Conservation (phyloP, 2,888 invertebrate genomes). For the Drosophila monieri region DNA sequence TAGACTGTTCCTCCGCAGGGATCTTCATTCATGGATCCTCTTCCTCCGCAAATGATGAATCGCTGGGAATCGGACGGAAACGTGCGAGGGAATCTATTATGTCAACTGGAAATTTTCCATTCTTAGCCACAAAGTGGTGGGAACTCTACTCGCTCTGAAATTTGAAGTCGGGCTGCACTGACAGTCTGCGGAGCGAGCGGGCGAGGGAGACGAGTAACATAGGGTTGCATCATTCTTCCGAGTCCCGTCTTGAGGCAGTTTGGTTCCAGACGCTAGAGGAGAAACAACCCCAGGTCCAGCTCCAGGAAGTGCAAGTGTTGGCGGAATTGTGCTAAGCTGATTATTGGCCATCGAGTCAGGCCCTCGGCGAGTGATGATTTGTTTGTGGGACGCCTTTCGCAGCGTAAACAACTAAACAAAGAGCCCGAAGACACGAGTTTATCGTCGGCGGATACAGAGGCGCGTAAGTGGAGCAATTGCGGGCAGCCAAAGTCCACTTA, state of each 20-base stretch:
- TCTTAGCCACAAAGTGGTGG: conserved; percentile 23
- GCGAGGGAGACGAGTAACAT: not conserved
- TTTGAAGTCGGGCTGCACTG: conserved; percentile 18
- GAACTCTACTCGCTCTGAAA: conserved; percentile 14
- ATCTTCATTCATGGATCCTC: not conserved
- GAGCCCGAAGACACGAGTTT: conserved; percentile 8
- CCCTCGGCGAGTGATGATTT: conserved; percentile 6
- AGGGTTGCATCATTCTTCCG: not conserved
- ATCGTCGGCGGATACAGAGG: conserved; percentile 18
- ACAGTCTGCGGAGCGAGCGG: conserved; percentile 2
- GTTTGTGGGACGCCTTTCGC: conserved; percentile 11
- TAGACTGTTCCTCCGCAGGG: not conserved
- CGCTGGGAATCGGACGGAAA: no score
- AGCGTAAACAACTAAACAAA: conserved; percentile 14
- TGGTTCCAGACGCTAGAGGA: conserved; percentile 2
- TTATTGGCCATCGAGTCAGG: conserved; percentile 9
- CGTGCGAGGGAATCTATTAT: conserved; percentile 24
- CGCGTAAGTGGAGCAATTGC: conserved; percentile 41
- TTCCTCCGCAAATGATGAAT: not conserved
- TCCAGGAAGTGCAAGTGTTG: conserved; percentile 22
- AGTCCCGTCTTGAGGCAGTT: conserved; percentile 9
- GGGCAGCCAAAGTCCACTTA: conserved; percentile 19
- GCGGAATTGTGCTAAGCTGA: conserved; percentile 18
- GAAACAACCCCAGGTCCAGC: conserved; percentile 11
- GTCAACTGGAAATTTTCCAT: conserved; percentile 36